phyloP scores from a whole-genome alignment of 2,113 vertebrate species.

The Cygnus atratus region DNA sequence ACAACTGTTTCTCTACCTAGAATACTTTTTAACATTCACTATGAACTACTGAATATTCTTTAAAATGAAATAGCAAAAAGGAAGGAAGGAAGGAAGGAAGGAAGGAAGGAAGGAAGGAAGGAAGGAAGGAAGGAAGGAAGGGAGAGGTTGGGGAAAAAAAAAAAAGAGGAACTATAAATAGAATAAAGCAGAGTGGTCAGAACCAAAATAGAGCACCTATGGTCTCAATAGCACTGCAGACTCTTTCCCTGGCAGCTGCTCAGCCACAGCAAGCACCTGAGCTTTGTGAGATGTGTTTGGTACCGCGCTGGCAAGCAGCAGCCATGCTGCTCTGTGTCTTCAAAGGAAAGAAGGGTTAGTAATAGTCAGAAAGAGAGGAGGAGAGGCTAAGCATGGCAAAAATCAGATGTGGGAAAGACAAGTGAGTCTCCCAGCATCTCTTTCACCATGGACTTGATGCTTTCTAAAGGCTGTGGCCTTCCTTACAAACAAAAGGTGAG shows the following conservation, averaged over 20 bases:
- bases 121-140: too few relatives aligned
- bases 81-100: too few relatives aligned
- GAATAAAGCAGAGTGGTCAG: background rate
- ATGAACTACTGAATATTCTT: background rate
- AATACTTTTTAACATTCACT: background rate
- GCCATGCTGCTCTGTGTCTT: background rate
- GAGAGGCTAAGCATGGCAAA: background rate
- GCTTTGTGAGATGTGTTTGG: background rate
- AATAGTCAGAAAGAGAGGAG: background rate
- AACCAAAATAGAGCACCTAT: background rate
- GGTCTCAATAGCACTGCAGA: background rate
- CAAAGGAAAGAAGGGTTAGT: accelerated
- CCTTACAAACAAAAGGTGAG: background rate
- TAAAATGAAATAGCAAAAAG: background rate
- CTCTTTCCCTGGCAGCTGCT: accelerated
- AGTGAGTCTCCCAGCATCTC: background rate
- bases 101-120: too few relatives aligned
- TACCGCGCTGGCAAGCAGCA: accelerated
- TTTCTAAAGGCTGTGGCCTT: background rate
- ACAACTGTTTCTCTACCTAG: background rate
- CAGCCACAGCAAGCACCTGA: background rate
- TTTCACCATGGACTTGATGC: background rate
- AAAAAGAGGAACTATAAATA: background rate
- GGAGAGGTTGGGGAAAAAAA: too few relatives aligned
- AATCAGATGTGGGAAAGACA: background rate